Evolutionary conservation across 2,797 vertebrate genomes (phyloP).

Genomic region (Dipus sagitta): DNA sequence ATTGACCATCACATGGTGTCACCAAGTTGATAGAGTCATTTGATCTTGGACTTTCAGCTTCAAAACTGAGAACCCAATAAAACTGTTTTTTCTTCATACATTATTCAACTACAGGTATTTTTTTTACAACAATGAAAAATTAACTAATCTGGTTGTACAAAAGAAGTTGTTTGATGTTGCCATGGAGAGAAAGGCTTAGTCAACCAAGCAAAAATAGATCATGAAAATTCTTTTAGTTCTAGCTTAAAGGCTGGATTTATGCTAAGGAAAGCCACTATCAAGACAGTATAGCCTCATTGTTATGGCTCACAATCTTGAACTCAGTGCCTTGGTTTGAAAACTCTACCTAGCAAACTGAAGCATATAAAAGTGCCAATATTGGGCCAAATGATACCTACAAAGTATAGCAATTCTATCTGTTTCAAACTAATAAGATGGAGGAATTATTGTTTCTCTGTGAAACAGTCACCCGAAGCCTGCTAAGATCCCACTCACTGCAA

Average conservation of each 20-base stretch:
- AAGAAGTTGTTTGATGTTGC: background rate
- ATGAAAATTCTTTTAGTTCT: slow-evolving; percentile 29
- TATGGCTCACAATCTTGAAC: background rate
- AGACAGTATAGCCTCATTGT: background rate
- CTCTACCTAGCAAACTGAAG: background rate
- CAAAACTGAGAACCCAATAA: background rate
- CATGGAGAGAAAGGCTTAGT: background rate
- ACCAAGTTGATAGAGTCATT: background rate
- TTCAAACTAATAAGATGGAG: background rate
- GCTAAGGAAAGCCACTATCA: background rate
- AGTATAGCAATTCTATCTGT: background rate
- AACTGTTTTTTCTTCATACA: background rate
- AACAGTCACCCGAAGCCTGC: background rate
- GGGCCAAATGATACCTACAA: background rate
- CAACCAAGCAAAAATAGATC: slow-evolving; percentile 34
- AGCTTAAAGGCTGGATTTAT: slow-evolving; percentile 33
- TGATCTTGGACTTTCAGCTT: background rate
- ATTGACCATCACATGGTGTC: background rate
- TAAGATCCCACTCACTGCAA: background rate
- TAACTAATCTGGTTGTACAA: background rate
- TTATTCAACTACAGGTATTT: background rate
- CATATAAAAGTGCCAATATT: background rate
- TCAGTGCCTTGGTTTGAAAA: slow-evolving; percentile 25
- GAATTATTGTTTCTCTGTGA: background rate
- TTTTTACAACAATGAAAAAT: background rate